A percentile compares a stretch with the other conserved stretches of the same genome.
phyloP scores from a whole-genome alignment of 2,113 vertebrate genomes.

The Chiloscyllium plagiosum region DNA sequence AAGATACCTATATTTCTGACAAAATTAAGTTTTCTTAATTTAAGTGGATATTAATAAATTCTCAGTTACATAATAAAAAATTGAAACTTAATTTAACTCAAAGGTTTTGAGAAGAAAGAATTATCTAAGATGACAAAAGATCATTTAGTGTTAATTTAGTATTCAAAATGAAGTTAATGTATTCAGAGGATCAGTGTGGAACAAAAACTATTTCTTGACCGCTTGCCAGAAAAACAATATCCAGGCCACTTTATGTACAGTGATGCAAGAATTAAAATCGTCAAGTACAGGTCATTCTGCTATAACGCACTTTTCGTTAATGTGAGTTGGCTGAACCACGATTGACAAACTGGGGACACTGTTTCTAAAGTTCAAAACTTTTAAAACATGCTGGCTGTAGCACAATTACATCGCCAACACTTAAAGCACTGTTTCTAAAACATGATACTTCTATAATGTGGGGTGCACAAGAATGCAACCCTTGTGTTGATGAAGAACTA shows the following conservation, averaged over 20 bases:
- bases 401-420: too few species aligned
- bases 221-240: neutral
- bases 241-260: neutral
- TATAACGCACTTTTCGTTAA: too few species aligned
- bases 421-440: too few species aligned
- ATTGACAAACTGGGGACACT: too few species aligned
- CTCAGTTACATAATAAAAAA: neutral
- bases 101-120: neutral
- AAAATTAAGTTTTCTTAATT: neutral
- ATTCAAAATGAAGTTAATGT: neutral
- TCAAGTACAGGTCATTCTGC: neutral
- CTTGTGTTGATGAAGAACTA: too few species aligned
- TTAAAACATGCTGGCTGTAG: too few species aligned
- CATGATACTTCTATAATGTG: too few species aligned
- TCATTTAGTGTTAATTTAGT: neutral
- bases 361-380: too few species aligned
- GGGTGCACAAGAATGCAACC: too few species aligned
- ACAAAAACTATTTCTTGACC: neutral
- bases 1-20: neutral
- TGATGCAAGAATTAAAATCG: neutral
- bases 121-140: neutral
- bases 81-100: neutral
- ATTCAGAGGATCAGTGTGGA: neutral
- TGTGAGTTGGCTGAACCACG: too few species aligned
- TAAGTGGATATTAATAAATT: neutral